phyloP scores from a whole-genome alignment of 2,113 vertebrate species.

The Poeciliopsis turrubarensis region DNA sequence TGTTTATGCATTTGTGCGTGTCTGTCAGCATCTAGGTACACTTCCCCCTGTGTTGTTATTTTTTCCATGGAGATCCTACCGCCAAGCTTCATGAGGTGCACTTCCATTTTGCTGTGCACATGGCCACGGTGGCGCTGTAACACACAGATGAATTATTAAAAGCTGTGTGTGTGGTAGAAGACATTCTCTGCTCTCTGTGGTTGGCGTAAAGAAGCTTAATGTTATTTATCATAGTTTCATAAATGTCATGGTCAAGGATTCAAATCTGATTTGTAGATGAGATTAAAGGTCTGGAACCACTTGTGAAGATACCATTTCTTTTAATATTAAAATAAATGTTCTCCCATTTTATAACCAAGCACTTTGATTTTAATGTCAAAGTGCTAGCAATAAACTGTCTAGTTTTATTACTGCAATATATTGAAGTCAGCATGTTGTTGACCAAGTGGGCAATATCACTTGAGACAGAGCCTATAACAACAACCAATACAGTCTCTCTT shows the following conservation, averaged over 20 bases:
- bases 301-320: background rate
- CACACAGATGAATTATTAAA: conserved; percentile 80
- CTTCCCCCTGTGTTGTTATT: conserved; percentile 25
- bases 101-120: conserved; percentile 60
- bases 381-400: background rate
- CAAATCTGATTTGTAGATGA: background rate
- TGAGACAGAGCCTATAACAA: background rate
- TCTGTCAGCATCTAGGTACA: conserved; percentile 31
- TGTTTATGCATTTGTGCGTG: conserved; percentile 14
- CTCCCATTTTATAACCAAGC: background rate
- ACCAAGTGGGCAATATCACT: too few relatives aligned
- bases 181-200: conserved; percentile 65
- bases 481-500: background rate
- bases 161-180: conserved; percentile 77
- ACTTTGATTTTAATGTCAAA: background rate
- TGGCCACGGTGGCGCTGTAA: conserved; percentile 65
- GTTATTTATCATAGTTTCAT: conserved; percentile 61
- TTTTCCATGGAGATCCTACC: conserved; percentile 58
- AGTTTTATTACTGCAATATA: background rate
- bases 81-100: conserved; percentile 63
- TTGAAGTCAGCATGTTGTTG: background rate
- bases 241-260: background rate
- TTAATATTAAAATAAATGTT: too few relatives aligned
- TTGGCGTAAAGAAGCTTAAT: conserved; percentile 73
- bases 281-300: background rate